Conservation (phyloP, 2,113 vertebrate species). For the Calonectris borealis region DNA sequence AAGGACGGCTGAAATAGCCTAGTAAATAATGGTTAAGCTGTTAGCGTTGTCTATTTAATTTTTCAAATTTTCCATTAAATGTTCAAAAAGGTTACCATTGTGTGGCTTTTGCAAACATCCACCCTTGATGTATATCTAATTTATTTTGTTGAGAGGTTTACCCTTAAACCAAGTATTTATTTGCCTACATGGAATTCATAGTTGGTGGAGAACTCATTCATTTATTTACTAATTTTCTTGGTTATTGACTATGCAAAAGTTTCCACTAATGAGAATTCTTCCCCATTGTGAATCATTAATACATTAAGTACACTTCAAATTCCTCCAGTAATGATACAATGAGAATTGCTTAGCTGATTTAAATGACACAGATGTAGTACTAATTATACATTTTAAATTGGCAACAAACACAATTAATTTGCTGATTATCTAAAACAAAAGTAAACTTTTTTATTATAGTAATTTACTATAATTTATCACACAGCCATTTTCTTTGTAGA, state of each 20-base stretch:
- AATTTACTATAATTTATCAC: conserved; percentile 56
- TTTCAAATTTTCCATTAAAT: neutral
- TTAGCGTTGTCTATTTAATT: neutral
- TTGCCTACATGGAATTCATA: neutral
- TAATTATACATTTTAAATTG: conserved; percentile 62
- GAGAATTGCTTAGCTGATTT: conserved; percentile 53
- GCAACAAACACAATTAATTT: conserved; percentile 58
- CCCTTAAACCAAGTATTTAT: neutral
- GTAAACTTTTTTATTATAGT: conserved; percentile 65
- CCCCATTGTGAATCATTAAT: conserved; percentile 50
- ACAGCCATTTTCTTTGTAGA: conserved; percentile 18
- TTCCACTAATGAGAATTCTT: conserved; percentile 53
- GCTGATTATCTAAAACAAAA: conserved; percentile 65
- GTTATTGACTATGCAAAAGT: conserved; percentile 51
- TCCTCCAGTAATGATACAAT: conserved; percentile 50
- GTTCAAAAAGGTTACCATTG: neutral
- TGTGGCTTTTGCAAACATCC: neutral
- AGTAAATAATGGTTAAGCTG: neutral
- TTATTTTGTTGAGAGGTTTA: neutral
- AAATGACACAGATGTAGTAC: conserved; percentile 57
- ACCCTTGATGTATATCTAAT: neutral
- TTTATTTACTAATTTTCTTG: conserved; percentile 43
- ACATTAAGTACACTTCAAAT: conserved; percentile 61
- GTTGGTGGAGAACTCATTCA: neutral
- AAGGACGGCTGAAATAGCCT: neutral